phyloP scores from a whole-genome alignment of 1,140 invertebrate species.

The Penaeus japonicus region DNA sequence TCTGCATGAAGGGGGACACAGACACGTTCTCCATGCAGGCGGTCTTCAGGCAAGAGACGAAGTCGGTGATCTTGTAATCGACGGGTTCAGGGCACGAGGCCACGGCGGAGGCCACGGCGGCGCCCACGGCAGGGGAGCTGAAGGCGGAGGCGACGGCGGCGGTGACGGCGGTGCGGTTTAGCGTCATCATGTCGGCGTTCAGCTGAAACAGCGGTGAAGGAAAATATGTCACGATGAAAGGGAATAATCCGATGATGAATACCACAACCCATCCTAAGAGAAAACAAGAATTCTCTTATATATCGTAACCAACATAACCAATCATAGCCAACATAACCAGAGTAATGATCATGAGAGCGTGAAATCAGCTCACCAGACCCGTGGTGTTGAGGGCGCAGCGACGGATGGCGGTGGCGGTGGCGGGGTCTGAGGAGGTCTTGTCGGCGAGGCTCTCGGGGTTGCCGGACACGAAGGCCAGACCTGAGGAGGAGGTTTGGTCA shows the following conservation, averaged over 20 bases:
- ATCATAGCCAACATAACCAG: no score
- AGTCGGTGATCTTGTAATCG: background rate
- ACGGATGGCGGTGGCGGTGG: background rate
- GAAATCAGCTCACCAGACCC: background rate
- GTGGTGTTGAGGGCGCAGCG: background rate
- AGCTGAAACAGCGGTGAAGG: background rate
- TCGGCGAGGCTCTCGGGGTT: background rate
- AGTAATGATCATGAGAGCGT: no score
- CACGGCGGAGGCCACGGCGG: background rate
- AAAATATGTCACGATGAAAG: no score
- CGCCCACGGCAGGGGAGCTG: background rate
- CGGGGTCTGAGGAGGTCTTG: background rate
- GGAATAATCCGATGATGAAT: no score
- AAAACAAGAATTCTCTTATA: no score
- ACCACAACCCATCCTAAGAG: no score
- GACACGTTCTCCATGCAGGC: background rate
- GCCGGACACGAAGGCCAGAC: background rate
- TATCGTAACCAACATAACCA: no score
- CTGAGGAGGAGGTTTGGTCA: background rate
- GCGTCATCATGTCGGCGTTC: background rate
- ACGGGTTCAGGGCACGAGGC: background rate
- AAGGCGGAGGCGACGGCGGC: background rate
- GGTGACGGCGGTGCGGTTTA: conserved; percentile 15
- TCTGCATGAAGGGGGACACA: background rate
- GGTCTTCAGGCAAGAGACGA: background rate